Evolutionary conservation across 2,113 vertebrate species (phyloP), one percentile per base, ranked within the genome.

Genomic region (Sphaerodactylus townsendi): DNA sequence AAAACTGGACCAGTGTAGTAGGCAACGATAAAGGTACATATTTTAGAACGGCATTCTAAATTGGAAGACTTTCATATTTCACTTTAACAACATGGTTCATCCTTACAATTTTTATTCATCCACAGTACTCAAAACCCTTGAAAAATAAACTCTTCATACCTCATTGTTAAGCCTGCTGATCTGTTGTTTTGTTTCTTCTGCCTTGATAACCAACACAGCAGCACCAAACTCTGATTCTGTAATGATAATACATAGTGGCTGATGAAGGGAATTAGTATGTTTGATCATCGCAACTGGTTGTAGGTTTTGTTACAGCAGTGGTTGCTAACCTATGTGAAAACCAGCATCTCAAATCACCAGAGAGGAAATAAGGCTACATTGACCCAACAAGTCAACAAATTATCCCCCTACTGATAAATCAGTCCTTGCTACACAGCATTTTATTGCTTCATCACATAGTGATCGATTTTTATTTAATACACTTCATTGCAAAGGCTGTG

Each of bases 101-200:
- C 35, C 85, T 81, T 41, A 56, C 9, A 53, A 77, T 10, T 21
- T 72, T 85, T 89, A 1, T 7, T 15, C 76, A 70, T 53, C 10
- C 46, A 15, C 73, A 50, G 23, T 30, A 25, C 39, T 28, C 65
- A 19, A 50, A 73, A 50, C 44, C 68, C 41, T 56, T 76, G 28
- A 77, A 89, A 87, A 65, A 79, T n/a, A 82, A 79, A 65, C 13
- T 8, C 75, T 7, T 1, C 69, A 80, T 96, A 97, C 97, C 96
- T 97, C 96, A 23, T 94, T 94, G 87, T 96, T 97, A 84, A 97
- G 95, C 66, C 86, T 93, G 88, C 68, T 96, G 85, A 97, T 96
- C 85, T 97, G 96, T 87, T 97, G 96, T 88, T 94, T 97, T 23
- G 97, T 97, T 90, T 97, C 97, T 93, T 97, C 97, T 85, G 96